Evolutionary conservation across 1,140 invertebrate genomes (phyloP).

Genomic region (Drosophila athabasca): DNA sequence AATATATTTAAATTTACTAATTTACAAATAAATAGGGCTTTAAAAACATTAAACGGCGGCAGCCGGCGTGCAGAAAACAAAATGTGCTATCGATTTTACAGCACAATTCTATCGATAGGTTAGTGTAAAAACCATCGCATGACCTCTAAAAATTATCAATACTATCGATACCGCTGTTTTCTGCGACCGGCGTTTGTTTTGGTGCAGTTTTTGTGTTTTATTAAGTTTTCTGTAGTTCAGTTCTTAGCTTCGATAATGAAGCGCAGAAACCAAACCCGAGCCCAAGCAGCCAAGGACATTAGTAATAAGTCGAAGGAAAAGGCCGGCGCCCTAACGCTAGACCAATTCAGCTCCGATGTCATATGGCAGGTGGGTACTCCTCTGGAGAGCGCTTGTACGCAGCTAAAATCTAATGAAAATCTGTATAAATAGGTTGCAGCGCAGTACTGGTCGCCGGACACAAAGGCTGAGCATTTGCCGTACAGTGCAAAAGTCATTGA

Average conservation of each 20-base stretch:
- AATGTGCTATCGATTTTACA: too few species aligned
- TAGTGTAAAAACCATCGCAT: too few species aligned
- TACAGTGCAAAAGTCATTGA: slow-evolving; percentile 91
- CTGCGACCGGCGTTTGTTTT: slow-evolving; percentile 65
- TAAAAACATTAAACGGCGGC: slow-evolving; percentile 5
- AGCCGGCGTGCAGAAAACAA: slow-evolving; percentile 4
- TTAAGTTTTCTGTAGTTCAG: slow-evolving; percentile 3
- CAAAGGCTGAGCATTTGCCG: slow-evolving; percentile 87
- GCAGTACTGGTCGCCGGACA: slow-evolving; percentile 94
- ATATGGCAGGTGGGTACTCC: slow-evolving; percentile 75
- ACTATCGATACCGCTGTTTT: slow-evolving; percentile 11
- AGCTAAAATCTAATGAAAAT: neutral
- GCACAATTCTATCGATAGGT: too few species aligned
- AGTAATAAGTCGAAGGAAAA: slow-evolving; percentile 29
- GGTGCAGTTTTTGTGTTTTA: slow-evolving; percentile 23
- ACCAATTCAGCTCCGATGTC: slow-evolving; percentile 90
- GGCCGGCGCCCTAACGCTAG: slow-evolving; percentile 87
- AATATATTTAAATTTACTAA: neutral
- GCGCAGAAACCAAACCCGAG: slow-evolving; percentile 60
- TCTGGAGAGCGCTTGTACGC: slow-evolving; percentile 22
- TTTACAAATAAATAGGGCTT: slow-evolving; percentile 4
- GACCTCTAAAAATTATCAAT: too few species aligned
- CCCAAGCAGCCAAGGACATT: slow-evolving; percentile 8
- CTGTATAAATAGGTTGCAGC: slow-evolving; percentile 88
- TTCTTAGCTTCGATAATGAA: slow-evolving; percentile 45